phyloP scores from a whole-genome alignment of 2,797 vertebrate species.

The Anguilla obscura region DNA sequence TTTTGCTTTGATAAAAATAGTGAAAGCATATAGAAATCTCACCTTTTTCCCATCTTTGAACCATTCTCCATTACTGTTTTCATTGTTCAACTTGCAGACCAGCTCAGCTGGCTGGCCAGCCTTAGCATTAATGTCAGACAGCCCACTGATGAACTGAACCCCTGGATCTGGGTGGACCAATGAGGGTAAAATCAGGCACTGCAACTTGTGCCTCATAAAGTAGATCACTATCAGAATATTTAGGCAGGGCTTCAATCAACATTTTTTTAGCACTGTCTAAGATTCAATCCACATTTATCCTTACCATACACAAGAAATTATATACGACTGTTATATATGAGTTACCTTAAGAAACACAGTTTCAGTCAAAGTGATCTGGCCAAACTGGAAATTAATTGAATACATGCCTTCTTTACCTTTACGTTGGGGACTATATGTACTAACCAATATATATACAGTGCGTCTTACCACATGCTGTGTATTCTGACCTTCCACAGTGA shows the following conservation, averaged over 20 bases:
- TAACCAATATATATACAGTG: too few relatives aligned
- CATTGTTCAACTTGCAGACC: conserved; percentile 74
- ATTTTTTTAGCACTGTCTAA: not conserved
- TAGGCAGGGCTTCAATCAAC: not conserved
- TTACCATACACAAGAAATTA: not conserved
- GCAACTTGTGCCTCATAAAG: not conserved
- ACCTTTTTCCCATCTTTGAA: conserved; percentile 85
- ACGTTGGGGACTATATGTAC: too few relatives aligned
- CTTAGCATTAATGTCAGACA: conserved; percentile 68
- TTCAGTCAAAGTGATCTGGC: too few relatives aligned
- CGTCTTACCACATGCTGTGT: not conserved
- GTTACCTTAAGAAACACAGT: too few relatives aligned
- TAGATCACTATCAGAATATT: not conserved
- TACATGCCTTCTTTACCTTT: too few relatives aligned
- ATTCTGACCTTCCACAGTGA: conserved; percentile 77
- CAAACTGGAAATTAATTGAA: too few relatives aligned
- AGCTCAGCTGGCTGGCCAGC: conserved; percentile 71
- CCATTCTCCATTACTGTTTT: conserved; percentile 76
- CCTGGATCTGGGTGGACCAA: conserved; percentile 61
- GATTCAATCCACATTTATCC: not conserved
- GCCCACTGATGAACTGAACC: conserved; percentile 72
- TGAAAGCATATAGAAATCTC: conserved; percentile 20
- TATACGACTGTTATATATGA: too few relatives aligned
- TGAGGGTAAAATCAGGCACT: not conserved
- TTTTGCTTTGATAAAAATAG: too few relatives aligned